phyloP scores from a whole-genome alignment of 2,888 invertebrate genomes.

The Bombylius discolor region DNA sequence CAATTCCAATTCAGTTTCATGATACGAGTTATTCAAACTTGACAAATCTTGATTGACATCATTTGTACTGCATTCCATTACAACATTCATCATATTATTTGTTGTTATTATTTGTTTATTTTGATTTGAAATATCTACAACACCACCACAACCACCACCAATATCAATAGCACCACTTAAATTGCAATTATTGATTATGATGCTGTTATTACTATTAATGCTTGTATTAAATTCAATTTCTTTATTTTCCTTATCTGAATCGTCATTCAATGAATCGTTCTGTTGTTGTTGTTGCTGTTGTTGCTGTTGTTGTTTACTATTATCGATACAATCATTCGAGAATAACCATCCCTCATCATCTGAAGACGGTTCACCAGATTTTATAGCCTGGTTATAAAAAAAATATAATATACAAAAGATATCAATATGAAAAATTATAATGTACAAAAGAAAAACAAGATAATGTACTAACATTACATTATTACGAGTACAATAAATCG shows the following conservation, averaged over 20 bases:
- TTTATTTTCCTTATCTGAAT: constrained; percentile 36
- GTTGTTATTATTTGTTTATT: no score
- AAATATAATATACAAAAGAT: background rate
- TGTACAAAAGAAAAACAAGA: no score
- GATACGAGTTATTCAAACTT: no score
- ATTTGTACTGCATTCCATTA: background rate
- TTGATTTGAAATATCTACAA: no score
- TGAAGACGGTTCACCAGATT: constrained; percentile 44
- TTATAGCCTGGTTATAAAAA: constrained; percentile 17
- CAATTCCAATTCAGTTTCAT: no score
- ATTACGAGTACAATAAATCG: background rate
- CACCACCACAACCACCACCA: background rate
- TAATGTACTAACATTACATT: no score
- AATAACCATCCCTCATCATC: constrained; percentile 43
- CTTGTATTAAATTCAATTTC: constrained; percentile 17
- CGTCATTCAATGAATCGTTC: constrained; percentile 18
- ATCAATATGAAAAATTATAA: background rate
- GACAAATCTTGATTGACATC: no score
- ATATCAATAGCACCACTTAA: background rate
- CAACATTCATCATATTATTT: background rate
- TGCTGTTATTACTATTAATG: background rate
- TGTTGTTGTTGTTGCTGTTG: no score
- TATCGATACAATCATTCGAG: constrained; percentile 13
- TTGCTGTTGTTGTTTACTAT: background rate
- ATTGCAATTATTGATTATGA: background rate